phyloP scores from a whole-genome alignment of 1,140 invertebrate species.

The Leptinotarsa lineolata region DNA sequence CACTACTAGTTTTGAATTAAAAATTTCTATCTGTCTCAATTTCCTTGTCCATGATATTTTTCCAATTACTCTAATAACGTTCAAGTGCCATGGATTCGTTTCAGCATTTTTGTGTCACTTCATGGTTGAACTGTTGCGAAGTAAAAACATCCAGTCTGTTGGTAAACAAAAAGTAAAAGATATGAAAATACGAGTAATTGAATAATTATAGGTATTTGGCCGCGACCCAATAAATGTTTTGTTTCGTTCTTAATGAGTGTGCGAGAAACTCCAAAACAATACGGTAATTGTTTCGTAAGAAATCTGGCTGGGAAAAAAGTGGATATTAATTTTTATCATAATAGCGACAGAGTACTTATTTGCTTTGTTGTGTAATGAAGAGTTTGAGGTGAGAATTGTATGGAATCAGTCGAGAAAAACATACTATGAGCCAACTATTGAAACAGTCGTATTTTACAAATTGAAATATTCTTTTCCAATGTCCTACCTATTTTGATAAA shows the following conservation, averaged over 20 bases:
- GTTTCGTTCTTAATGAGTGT: neutral
- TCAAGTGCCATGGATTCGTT: too few species aligned
- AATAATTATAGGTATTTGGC: neutral
- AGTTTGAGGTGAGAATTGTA: neutral
- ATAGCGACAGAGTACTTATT: neutral
- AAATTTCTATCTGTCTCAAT: too few species aligned
- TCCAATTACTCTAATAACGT: too few species aligned
- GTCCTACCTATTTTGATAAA: too few species aligned
- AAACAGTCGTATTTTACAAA: too few species aligned
- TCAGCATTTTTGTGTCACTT: too few species aligned
- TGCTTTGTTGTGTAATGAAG: conserved; percentile 3
- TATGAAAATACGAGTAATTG: conserved; percentile 3
- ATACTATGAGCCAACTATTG: too few species aligned
- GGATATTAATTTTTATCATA: neutral
- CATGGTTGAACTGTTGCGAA: neutral
- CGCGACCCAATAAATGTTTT: conserved; percentile 20
- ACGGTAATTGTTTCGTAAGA: conserved; percentile 17
- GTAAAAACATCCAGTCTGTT: neutral
- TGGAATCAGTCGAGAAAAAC: neutral
- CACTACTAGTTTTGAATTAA: too few species aligned
- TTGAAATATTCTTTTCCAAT: too few species aligned
- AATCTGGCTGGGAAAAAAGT: neutral
- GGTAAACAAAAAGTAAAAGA: neutral
- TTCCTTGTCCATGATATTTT: too few species aligned
- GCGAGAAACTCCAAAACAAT: conserved; percentile 14